A percentile compares a stretch with the other conserved stretches of the same genome.
Evolutionary conservation across 2,888 invertebrate genomes (phyloP).

Genomic region (Siphonodentalium dalli): DNA sequence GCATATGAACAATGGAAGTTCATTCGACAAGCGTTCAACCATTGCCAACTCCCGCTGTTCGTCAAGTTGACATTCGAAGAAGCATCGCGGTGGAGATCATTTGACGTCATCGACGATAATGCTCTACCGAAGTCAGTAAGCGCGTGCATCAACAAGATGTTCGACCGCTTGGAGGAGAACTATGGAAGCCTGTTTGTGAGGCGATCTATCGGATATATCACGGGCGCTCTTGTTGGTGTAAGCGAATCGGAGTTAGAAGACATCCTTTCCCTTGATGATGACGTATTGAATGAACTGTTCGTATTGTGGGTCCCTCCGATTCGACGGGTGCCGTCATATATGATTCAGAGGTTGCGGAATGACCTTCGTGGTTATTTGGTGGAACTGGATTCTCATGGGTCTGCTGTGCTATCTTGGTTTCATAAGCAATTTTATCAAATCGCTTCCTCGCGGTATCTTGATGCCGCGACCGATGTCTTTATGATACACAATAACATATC

Average conservation of each 20-base stretch:
- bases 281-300: constrained; percentile 44
- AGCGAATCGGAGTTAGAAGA: constrained; percentile 55
- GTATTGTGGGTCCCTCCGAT: constrained; percentile 44
- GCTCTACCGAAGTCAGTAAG: constrained; percentile 35
- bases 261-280: constrained; percentile 53
- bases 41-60: constrained; percentile 44
- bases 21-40: constrained; percentile 37
- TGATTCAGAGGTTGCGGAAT: constrained; percentile 42
- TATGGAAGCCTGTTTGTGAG: constrained; percentile 43
- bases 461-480: constrained; percentile 5
- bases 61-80: constrained; percentile 44
- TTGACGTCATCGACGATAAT: constrained; percentile 29
- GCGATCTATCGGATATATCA: constrained; percentile 45
- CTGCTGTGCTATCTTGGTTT: constrained; percentile 50
- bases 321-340: constrained; percentile 46
- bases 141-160: constrained; percentile 42
- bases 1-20: constrained; percentile 43
- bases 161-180: constrained; percentile 42
- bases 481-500: constrained; percentile 68
- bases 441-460: constrained; percentile 39
- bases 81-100: constrained; percentile 44
- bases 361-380: constrained; percentile 41
- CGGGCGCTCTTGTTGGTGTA: constrained; percentile 45
- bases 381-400: constrained; percentile 43
- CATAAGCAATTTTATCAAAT: constrained; percentile 44